Evolutionary conservation across 2,888 invertebrate genomes (phyloP).

Genomic region (Rosalia funebris): DNA sequence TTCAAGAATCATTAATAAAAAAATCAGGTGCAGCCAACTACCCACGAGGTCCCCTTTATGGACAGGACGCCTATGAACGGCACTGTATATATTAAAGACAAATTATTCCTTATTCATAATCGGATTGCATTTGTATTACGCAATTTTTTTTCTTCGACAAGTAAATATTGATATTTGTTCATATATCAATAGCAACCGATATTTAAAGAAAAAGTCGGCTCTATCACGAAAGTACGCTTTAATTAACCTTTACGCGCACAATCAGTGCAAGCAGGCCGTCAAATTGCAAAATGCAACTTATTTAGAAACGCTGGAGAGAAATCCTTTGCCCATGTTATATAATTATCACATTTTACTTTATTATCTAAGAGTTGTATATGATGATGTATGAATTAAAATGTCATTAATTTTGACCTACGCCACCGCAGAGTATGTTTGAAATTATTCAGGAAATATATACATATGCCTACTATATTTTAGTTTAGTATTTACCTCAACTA

Average conservation of each 20-base stretch:
- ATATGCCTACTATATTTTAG: too few species aligned
- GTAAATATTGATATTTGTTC: background rate
- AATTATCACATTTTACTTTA: background rate
- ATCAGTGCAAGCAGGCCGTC: background rate
- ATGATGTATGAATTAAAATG: constrained; percentile 2
- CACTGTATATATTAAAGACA: too few species aligned
- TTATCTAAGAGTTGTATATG: background rate
- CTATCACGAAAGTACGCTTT: background rate
- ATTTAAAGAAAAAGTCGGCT: background rate
- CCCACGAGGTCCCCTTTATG: too few species aligned
- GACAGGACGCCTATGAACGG: too few species aligned
- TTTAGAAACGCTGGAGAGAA: background rate
- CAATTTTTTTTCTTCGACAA: background rate
- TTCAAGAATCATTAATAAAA: too few species aligned
- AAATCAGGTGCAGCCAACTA: too few species aligned
- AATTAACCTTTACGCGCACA: constrained; percentile 1
- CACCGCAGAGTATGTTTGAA: too few species aligned
- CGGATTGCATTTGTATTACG: background rate
- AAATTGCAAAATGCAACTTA: constrained; percentile 5
- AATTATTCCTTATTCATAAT: too few species aligned
- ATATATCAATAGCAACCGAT: background rate
- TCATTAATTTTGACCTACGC: constrained; percentile 7
- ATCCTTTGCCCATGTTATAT: constrained; percentile 1
- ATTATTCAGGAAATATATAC: too few species aligned
- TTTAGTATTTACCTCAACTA: too few species aligned